Percentiles rank a stretch among this genome's conserved stretches.
phyloP scores from a whole-genome alignment of 2,113 vertebrate species.

The Martes martes region DNA sequence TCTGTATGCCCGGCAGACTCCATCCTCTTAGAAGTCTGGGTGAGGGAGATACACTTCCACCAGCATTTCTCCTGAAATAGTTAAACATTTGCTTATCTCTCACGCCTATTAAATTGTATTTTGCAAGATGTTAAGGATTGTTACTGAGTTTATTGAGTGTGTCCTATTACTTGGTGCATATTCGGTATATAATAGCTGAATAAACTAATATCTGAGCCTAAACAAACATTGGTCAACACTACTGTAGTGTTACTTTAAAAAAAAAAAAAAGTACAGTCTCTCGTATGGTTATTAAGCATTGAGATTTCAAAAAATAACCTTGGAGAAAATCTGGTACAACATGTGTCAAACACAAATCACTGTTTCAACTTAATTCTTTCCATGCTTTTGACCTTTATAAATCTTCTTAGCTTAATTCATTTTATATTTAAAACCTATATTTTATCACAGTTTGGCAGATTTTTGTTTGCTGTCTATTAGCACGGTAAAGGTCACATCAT shows the following conservation, averaged over 20 bases:
- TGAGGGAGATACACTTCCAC: background rate
- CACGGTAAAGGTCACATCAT: slow-evolving; percentile 73
- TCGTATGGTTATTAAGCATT: background rate
- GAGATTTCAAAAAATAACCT: slow-evolving; percentile 40
- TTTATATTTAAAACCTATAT: slow-evolving; percentile 73
- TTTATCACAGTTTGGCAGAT: slow-evolving; percentile 78
- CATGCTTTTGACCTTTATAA: slow-evolving; percentile 69
- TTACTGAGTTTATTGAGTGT: background rate
- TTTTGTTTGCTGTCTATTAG: slow-evolving; percentile 72
- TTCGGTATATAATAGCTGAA: background rate
- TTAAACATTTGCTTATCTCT: background rate
- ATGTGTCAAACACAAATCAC: slow-evolving; percentile 50
- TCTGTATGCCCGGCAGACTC: too few relatives aligned
- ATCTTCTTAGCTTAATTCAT: slow-evolving; percentile 74
- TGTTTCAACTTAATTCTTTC: slow-evolving; percentile 50
- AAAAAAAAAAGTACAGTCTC: background rate
- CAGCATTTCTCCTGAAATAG: background rate
- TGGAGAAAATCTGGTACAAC: slow-evolving; percentile 7
- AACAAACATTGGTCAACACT: background rate
- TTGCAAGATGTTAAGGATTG: background rate
- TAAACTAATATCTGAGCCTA: background rate
- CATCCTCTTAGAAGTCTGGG: background rate
- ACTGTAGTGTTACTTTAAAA: background rate
- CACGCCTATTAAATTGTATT: background rate
- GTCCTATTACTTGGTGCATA: background rate